These are phyloP conservation scores for Drosophila truncata DNA, from an alignment of 1,140 invertebrate species.

Conservation along the genomic window DNA sequence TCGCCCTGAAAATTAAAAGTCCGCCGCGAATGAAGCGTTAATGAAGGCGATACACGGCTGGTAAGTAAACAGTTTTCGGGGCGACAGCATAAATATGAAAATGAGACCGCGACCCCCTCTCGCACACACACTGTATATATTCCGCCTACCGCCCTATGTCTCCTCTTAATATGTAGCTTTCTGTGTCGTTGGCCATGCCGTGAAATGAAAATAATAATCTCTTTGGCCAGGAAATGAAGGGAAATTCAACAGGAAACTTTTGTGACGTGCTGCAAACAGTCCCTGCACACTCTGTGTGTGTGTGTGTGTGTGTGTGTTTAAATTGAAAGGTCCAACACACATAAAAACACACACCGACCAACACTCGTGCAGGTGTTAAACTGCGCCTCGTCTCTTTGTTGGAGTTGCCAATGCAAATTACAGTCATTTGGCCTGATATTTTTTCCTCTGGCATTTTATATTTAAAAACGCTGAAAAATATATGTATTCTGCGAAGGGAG, in stretches of 20 bases:
- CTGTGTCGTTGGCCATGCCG: slow-evolving; percentile 60
- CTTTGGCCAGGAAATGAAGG: slow-evolving; percentile 79
- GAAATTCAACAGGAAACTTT: slow-evolving; percentile 82
- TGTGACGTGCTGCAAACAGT: slow-evolving; percentile 79
- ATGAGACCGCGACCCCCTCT: slow-evolving; percentile 22
- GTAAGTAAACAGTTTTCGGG: slow-evolving; percentile 62
- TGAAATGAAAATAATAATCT: slow-evolving; percentile 82
- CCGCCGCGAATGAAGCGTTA: slow-evolving; percentile 72
- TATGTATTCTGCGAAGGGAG: slow-evolving; percentile 10
- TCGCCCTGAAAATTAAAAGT: slow-evolving; percentile 61
- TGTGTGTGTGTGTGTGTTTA: slow-evolving; percentile 57
- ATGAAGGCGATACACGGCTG: slow-evolving; percentile 60
- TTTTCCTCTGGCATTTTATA: slow-evolving; percentile 39
- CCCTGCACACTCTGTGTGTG: slow-evolving; percentile 25
- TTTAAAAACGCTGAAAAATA: slow-evolving; percentile 50
- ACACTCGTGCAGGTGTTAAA: slow-evolving; percentile 58
- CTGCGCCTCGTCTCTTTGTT: slow-evolving; percentile 33
- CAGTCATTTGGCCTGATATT: slow-evolving; percentile 49
- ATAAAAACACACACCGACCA: slow-evolving; percentile 13
- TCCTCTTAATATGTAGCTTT: slow-evolving; percentile 22
- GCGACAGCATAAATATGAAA: slow-evolving; percentile 60
- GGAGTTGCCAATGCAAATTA: slow-evolving; percentile 58
- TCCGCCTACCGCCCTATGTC: slow-evolving; percentile 5
- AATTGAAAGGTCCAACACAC: slow-evolving; percentile 54
- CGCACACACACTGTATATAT: not conserved